Percentiles rank a stretch among this genome's conserved stretches.
These are phyloP conservation scores for Phthorimaea operculella DNA, from an alignment of 1,140 invertebrate species.

Conservation along the genomic window DNA sequence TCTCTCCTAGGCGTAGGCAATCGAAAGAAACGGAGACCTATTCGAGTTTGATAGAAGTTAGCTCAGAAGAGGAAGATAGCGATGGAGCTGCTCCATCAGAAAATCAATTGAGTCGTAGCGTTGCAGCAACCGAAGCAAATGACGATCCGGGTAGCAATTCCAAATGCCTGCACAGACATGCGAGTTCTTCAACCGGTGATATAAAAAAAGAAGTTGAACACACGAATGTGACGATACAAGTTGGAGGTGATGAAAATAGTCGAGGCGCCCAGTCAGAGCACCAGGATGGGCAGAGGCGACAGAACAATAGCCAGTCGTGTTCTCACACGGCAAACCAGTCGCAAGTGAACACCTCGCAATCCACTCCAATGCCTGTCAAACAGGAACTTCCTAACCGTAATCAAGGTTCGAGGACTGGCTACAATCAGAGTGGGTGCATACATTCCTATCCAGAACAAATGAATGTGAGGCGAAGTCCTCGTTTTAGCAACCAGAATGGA, in stretches of 20 bases:
- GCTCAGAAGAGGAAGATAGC: constrained; percentile 63
- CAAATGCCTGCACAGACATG: no score
- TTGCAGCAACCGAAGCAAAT: constrained; percentile 15
- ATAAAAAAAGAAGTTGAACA: constrained; percentile 44
- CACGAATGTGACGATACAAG: constrained; percentile 16
- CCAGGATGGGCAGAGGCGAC: neutral
- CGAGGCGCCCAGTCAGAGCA: neutral
- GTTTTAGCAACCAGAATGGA: no score
- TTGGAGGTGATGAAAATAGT: constrained; percentile 8
- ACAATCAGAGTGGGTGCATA: no score
- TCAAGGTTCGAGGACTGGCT: no score
- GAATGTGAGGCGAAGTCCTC: no score
- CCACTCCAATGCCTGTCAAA: neutral
- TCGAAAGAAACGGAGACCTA: constrained; percentile 45
- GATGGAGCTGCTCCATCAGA: constrained; percentile 36
- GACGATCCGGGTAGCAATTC: constrained; percentile 10
- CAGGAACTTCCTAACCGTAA: no score
- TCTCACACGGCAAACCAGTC: neutral
- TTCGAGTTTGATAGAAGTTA: constrained; percentile 56
- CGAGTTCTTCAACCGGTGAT: constrained; percentile 5
- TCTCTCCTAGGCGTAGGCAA: constrained; percentile 50
- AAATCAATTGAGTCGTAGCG: constrained; percentile 31
- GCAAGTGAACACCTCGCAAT: neutral
- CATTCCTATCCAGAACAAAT: no score
- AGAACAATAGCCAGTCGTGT: neutral